Conservation (phyloP, 2,888 invertebrate species). For the Nycteola revayana region DNA sequence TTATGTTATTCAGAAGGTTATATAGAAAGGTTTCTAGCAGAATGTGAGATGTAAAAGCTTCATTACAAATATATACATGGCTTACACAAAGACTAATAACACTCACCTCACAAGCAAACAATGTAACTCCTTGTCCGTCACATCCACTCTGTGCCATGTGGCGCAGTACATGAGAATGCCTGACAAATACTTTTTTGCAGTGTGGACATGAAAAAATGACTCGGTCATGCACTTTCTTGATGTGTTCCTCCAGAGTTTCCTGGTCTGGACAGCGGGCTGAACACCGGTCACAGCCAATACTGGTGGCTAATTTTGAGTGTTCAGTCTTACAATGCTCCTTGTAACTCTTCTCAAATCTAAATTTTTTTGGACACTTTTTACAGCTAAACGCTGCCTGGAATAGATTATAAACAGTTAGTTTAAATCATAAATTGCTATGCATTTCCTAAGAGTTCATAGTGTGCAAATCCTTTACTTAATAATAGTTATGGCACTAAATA, state of each 20-base stretch:
- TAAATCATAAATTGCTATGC: too few relatives aligned
- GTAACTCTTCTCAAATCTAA: slow-evolving; percentile 85
- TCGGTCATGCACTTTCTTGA: slow-evolving; percentile 82
- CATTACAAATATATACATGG: too few relatives aligned
- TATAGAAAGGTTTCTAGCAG: too few relatives aligned
- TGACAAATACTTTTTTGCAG: slow-evolving; percentile 87
- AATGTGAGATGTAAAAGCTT: too few relatives aligned
- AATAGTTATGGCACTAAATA: too few relatives aligned
- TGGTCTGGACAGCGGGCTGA: slow-evolving; percentile 84
- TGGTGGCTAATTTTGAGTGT: slow-evolving; percentile 83
- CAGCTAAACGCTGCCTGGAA: slow-evolving; percentile 52
- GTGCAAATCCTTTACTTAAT: too few relatives aligned
- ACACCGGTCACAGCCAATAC: slow-evolving; percentile 85
- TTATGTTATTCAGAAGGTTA: too few relatives aligned
- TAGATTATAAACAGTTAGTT: not conserved
- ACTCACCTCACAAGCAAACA: slow-evolving; percentile 62
- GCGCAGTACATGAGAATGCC: slow-evolving; percentile 88
- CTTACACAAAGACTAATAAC: too few relatives aligned
- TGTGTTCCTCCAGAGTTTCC: slow-evolving; percentile 84
- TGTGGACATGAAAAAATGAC: slow-evolving; percentile 82
- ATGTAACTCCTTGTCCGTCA: slow-evolving; percentile 67
- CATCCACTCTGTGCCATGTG: slow-evolving; percentile 87
- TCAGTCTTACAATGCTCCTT: slow-evolving; percentile 85
- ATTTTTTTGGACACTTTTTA: slow-evolving; percentile 86
- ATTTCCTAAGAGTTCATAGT: too few relatives aligned